Evolutionary conservation across 2,888 invertebrate species (phyloP).

Genomic region (Lacanobia wlatinum): DNA sequence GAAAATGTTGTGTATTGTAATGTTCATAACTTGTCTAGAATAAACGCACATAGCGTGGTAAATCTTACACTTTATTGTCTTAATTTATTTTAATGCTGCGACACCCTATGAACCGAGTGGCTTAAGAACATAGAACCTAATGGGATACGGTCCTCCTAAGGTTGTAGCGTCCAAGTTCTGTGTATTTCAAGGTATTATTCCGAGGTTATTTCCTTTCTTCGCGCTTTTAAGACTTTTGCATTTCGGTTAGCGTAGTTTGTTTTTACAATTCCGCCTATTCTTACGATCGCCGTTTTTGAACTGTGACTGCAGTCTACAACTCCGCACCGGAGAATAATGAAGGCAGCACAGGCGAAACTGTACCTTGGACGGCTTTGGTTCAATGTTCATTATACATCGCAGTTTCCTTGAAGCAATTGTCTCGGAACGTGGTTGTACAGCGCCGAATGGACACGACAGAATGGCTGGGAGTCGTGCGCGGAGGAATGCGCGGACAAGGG

Average conservation of each 20-base stretch:
- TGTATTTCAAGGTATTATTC: constrained; percentile 24
- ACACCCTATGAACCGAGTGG: background rate
- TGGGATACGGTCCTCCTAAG: background rate
- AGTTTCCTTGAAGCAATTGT: constrained; percentile 56
- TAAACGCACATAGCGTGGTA: constrained; percentile 2
- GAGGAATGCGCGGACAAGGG: constrained; percentile 66
- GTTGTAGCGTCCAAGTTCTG: background rate
- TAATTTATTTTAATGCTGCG: constrained; percentile 7
- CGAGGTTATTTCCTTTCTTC: constrained; percentile 26
- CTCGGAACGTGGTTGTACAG: constrained; percentile 59
- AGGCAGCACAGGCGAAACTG: constrained; percentile 29
- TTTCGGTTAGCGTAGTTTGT: constrained; percentile 48
- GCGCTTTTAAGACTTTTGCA: constrained; percentile 39
- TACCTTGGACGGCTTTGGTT: constrained; percentile 1
- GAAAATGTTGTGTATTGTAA: background rate
- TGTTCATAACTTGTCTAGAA: constrained; percentile 6
- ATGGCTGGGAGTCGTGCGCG: constrained; percentile 67
- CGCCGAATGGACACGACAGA: constrained; percentile 66
- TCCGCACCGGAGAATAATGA: constrained; percentile 37
- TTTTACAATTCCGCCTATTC: constrained; percentile 55
- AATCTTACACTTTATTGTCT: background rate
- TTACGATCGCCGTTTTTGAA: constrained; percentile 47
- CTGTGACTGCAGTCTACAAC: constrained; percentile 37
- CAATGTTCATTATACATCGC: constrained; percentile 47
- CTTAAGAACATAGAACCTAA: background rate